A percentile compares a stretch with the other conserved stretches of the same genome.
phyloP scores from a whole-genome alignment of 2,797 vertebrate species.

The Phoeniculus purpureus region DNA sequence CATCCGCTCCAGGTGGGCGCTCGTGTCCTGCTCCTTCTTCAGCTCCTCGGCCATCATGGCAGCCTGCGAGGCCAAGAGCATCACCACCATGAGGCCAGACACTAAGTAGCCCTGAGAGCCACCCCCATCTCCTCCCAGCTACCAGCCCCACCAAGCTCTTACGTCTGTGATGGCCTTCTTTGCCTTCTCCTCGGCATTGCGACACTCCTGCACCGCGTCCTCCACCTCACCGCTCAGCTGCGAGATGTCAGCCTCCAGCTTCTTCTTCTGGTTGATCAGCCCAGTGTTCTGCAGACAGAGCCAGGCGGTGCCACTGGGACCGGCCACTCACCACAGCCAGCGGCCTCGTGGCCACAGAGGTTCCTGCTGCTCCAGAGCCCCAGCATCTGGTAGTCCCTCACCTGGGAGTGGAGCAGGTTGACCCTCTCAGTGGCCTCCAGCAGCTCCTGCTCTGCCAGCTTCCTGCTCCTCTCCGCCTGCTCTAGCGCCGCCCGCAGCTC shows the following conservation, averaged over 20 bases:
- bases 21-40: slow-evolving; percentile 95
- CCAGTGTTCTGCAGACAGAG: slow-evolving; percentile 84
- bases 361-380: background rate
- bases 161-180: slow-evolving; percentile 94
- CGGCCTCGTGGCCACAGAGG: fast-evolving
- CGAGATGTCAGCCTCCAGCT: slow-evolving; percentile 87
- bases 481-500: slow-evolving; percentile 87
- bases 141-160: background rate
- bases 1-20: slow-evolving; percentile 90
- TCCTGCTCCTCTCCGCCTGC: slow-evolving; percentile 88
- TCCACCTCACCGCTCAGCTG: slow-evolving; percentile 88
- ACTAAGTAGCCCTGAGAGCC: background rate
- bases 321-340: fast-evolving
- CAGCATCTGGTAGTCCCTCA: background rate
- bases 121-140: background rate
- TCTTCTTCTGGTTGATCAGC: slow-evolving; percentile 94
- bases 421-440: slow-evolving; percentile 88
- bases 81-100: background rate
- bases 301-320: background rate
- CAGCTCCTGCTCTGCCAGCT: slow-evolving; percentile 91
- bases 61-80: slow-evolving; percentile 68
- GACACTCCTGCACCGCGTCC: slow-evolving; percentile 88
- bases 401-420: slow-evolving; percentile 91
- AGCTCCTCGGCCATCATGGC: slow-evolving; percentile 98
- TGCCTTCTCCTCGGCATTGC: slow-evolving; percentile 91